Evolutionary conservation across 2,113 vertebrate genomes (phyloP).

Genomic region (Phrynocephalus versicolor): DNA sequence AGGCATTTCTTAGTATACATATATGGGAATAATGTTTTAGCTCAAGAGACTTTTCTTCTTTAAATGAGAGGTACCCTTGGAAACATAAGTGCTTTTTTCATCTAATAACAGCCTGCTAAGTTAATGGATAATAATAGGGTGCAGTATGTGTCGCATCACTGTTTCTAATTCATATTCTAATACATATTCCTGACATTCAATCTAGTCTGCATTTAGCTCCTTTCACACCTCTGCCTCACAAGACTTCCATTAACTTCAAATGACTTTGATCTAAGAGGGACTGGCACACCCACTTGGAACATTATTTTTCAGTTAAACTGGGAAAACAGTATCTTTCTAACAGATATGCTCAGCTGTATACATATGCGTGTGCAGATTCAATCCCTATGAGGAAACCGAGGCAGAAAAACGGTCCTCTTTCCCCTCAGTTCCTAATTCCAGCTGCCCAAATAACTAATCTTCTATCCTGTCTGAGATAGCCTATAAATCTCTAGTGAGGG

Average conservation of each 20-base stretch:
- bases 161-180: constrained; percentile 41
- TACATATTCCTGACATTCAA: constrained; percentile 27
- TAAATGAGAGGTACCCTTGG: constrained; percentile 21
- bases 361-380: not conserved
- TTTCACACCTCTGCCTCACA: constrained; percentile 14
- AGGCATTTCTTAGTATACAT: not conserved
- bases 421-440: not conserved
- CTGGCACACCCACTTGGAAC: not conserved
- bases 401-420: not conserved
- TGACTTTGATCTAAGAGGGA: constrained; percentile 4
- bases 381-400: not conserved
- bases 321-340: not conserved
- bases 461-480: not conserved
- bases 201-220: constrained; percentile 25
- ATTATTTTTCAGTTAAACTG: not conserved
- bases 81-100: constrained; percentile 35
- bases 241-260: constrained; percentile 31
- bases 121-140: constrained; percentile 35
- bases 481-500: not conserved
- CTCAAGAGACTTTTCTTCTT: constrained; percentile 8
- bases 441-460: not conserved
- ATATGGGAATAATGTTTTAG: constrained; percentile 1
- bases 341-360: not conserved
- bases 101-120: constrained; percentile 29
- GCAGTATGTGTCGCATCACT: constrained; percentile 13